Percentiles rank a stretch among this genome's conserved stretches.
Conservation (phyloP, 2,797 vertebrate genomes). For the Pelodytes ibericus region DNA sequence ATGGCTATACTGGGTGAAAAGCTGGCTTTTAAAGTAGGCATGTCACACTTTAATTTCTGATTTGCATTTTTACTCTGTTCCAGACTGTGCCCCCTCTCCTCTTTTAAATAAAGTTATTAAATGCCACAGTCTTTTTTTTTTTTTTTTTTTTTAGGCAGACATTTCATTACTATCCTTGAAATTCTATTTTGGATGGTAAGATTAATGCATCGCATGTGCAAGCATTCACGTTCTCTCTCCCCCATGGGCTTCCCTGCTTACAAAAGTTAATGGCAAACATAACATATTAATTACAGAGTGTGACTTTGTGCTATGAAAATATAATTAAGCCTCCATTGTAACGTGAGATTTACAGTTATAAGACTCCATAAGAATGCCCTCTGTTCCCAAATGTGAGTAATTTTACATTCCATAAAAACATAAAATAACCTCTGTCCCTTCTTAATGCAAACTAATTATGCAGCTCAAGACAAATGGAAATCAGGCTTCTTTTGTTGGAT, state of each 20-base stretch:
- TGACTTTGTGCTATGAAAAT: constrained; percentile 45
- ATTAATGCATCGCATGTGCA: constrained; percentile 40
- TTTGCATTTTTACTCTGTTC: not conserved
- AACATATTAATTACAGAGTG: constrained; percentile 50
- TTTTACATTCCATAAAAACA: constrained; percentile 13
- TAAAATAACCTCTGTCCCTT: constrained; percentile 18
- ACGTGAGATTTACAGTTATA: constrained; percentile 30
- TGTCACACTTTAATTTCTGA: not conserved
- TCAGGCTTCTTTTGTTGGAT: not conserved
- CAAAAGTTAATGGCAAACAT: constrained; percentile 52
- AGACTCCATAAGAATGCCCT: constrained; percentile 10
- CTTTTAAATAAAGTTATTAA: not conserved
- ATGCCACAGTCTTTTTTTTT: constrained; percentile 29
- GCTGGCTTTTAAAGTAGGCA: too few species aligned
- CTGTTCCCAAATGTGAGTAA: constrained; percentile 4
- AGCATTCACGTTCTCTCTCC: constrained; percentile 29
- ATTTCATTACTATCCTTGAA: constrained; percentile 6
- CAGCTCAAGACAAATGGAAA: not conserved
- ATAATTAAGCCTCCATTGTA: constrained; percentile 46
- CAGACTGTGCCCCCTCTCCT: not conserved
- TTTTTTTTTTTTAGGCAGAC: constrained; percentile 21
- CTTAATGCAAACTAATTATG: constrained; percentile 27
- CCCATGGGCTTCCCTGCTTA: constrained; percentile 37
- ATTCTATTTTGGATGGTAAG: constrained; percentile 22
- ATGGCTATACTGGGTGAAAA: too few species aligned